Evolutionary conservation across 2,797 vertebrate genomes (phyloP), one percentile per base, ranked within the genome.

Genomic region (Scyliorhinus canicula): DNA sequence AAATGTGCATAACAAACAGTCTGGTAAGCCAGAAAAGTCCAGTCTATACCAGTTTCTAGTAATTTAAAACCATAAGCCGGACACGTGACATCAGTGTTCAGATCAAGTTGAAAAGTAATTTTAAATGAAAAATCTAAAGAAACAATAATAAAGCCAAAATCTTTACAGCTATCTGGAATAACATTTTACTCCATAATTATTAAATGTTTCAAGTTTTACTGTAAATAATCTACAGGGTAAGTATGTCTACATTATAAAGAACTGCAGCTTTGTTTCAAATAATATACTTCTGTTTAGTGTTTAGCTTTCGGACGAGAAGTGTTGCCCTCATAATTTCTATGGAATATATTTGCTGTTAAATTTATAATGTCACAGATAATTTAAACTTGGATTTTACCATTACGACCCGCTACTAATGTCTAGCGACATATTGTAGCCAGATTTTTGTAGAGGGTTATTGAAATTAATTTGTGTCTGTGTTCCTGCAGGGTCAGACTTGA

Each of bases 1-100:
- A 94, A 52, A 94, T 74, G 65, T 94, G 93, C 93, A 94, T 94
- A 94, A 74, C 44, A 94, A 94, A 94, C 88, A 94, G 67, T n/a
- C 47, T 74, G 44, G 14, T 69, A 71, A 28, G 31, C 26, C 67
- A 74, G 67, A 74, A 52, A 35, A 94, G 65, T 52, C 93, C 65
- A 93, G 65, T 93, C 65, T 93, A 44, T 71, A 94, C 31, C 65
- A 94, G 65, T 71, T 94, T 71, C 93, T 52, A 47, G 44, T 74
- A 94, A 74, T 94, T 74, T 28, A 74, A 94, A 50, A 94, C 65
- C 69, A 3, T 11, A 52, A 28, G 93, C 26, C 71, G 31, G 14
- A 50, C 47, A 74, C 44, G n/a, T n/a, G 65, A 74, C 14, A 55
- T 74, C 93, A 4, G 28, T 74, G 47, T 14, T 50, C 93, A 74